phyloP scores from a whole-genome alignment of 2,888 invertebrate species.

The Invenusta paracnida region DNA sequence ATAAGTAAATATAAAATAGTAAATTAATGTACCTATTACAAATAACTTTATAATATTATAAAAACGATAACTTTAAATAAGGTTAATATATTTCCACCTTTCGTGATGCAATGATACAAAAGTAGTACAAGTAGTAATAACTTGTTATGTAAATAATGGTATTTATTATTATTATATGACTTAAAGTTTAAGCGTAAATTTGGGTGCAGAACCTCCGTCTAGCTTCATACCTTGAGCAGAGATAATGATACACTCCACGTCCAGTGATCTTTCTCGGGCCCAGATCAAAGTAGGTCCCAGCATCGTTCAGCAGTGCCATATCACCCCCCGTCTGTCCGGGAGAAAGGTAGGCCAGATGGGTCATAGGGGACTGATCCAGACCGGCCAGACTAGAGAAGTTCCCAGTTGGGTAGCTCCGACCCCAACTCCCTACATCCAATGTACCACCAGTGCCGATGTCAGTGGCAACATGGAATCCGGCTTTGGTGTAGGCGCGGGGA shows the following conservation, averaged over 20 bases:
- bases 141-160: too few relatives aligned
- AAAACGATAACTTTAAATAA: too few relatives aligned
- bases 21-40: too few relatives aligned
- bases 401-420: constrained; percentile 55
- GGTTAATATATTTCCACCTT: too few relatives aligned
- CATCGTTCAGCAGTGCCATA: constrained; percentile 52
- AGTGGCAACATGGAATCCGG: constrained; percentile 45
- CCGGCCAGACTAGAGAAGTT: constrained; percentile 47
- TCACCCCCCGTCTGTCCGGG: constrained; percentile 47
- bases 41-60: too few relatives aligned
- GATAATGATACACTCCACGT: constrained; percentile 54
- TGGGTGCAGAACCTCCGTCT: too few relatives aligned
- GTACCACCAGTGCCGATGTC: constrained; percentile 46
- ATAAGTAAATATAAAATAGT: too few relatives aligned
- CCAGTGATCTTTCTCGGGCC: constrained; percentile 52
- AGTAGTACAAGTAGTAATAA: too few relatives aligned
- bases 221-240: constrained; percentile 53
- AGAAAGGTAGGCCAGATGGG: constrained; percentile 52
- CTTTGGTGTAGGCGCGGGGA: constrained; percentile 48
- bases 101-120: too few relatives aligned
- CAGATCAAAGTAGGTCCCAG: constrained; percentile 59
- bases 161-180: too few relatives aligned
- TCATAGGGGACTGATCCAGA: constrained; percentile 49
- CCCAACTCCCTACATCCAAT: constrained; percentile 52
- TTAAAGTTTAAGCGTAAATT: too few relatives aligned